Percentiles rank a stretch among this genome's conserved stretches.
These are phyloP conservation scores for Dendrophyllia cribrosa DNA, from an alignment of 64 coral and sea anemone genomes.

Conservation along the genomic window DNA sequence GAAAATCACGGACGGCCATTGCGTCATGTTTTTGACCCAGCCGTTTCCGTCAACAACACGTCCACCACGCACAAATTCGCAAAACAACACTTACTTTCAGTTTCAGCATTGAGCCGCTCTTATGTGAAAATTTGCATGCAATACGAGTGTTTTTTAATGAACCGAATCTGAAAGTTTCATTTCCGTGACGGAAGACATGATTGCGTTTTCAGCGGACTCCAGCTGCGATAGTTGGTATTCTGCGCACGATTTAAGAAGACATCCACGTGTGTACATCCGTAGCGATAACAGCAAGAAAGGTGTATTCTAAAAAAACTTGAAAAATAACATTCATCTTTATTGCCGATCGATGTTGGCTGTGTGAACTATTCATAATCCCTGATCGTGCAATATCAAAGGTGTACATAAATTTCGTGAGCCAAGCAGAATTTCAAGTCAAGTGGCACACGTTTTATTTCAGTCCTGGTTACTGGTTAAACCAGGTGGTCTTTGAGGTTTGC, in stretches of 20 bases:
- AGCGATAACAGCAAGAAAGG: background rate
- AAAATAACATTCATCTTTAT: background rate
- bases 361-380: background rate
- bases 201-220: background rate
- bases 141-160: background rate
- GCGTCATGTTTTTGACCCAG: slow-evolving; percentile 11
- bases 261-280: background rate
- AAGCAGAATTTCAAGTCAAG: too few relatives aligned
- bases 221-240: slow-evolving; percentile 29
- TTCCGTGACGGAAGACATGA: slow-evolving; percentile 39
- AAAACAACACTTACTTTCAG: background rate
- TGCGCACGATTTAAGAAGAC: background rate
- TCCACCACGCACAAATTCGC: background rate
- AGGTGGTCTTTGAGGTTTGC: too few relatives aligned
- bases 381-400: background rate
- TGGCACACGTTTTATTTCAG: too few relatives aligned
- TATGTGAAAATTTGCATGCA: background rate
- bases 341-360: background rate
- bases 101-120: background rate
- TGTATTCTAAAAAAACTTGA: too few relatives aligned
- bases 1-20: slow-evolving; percentile 23
- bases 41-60: background rate
- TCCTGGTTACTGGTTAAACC: too few relatives aligned
- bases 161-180: background rate
- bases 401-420: too few relatives aligned